These are phyloP conservation scores for Nerophis lumbriciformis DNA, from an alignment of 2,113 vertebrate genomes.

Conservation along the genomic window DNA sequence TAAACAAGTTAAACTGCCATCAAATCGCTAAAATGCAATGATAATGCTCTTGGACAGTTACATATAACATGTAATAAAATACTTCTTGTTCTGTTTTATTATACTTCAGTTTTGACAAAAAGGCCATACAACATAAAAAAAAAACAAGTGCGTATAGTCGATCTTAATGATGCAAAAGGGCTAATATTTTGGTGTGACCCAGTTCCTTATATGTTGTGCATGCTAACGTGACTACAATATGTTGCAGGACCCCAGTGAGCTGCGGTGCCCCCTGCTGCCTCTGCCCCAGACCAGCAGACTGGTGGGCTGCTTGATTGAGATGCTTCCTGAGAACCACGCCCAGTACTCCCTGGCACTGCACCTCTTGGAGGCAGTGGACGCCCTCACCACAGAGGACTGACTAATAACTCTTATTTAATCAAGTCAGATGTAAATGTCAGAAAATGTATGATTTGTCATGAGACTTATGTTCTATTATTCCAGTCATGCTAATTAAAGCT, in stretches of 20 bases:
- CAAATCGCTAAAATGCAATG: too few species aligned
- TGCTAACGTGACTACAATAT: not conserved
- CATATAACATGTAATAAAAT: too few species aligned
- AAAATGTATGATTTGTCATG: not conserved
- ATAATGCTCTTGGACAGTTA: too few species aligned
- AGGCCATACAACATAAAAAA: too few species aligned
- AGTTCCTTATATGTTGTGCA: too few species aligned
- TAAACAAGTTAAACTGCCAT: too few species aligned
- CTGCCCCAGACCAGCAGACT: conserved; percentile 79
- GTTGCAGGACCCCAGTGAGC: conserved; percentile 83
- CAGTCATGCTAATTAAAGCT: conserved; percentile 16
- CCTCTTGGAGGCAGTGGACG: conserved; percentile 86
- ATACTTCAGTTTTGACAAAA: too few species aligned
- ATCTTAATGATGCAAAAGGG: too few species aligned
- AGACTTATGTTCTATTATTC: conserved; percentile 8
- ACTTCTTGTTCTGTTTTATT: too few species aligned
- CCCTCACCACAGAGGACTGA: conserved; percentile 65
- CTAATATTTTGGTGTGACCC: too few species aligned
- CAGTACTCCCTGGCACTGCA: conserved; percentile 89
- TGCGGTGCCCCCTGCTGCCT: conserved; percentile 81
- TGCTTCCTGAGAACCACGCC: conserved; percentile 88
- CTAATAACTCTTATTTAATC: not conserved
- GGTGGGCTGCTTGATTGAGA: conserved; percentile 83
- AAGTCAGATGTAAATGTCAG: not conserved
- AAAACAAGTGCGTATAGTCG: too few species aligned